Percentiles rank a stretch among this genome's conserved stretches.
Evolutionary conservation across 2,113 vertebrate species (phyloP).

Genomic region (Danio rerio): DNA sequence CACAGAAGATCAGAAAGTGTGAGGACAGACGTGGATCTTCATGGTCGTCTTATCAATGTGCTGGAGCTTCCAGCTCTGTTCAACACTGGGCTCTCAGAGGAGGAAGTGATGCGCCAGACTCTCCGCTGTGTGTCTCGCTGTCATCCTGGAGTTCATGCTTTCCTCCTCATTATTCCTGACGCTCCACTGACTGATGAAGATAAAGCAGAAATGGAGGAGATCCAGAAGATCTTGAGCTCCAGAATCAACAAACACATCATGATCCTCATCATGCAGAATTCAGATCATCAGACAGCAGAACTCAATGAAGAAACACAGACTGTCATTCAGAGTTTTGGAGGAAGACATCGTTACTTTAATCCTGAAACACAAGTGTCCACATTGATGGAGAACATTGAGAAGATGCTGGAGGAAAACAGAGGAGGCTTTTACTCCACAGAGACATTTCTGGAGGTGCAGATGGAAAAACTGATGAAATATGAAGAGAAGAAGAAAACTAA

Average conservation of each 20-base stretch:
- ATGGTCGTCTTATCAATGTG: neutral
- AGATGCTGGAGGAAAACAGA: neutral
- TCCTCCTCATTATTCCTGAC: constrained; percentile 36
- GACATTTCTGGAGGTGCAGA: constrained; percentile 7
- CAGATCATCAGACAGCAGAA: constrained; percentile 12
- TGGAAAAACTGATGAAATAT: neutral
- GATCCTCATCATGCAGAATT: constrained; percentile 43
- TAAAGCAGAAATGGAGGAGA: constrained; percentile 38
- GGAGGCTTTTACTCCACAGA: neutral
- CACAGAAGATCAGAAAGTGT: neutral
- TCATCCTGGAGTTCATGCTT: constrained; percentile 53
- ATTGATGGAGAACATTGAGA: neutral
- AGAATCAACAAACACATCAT: constrained; percentile 24
- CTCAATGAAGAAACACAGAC: neutral
- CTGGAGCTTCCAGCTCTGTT: constrained; percentile 49
- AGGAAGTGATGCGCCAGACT: constrained; percentile 41
- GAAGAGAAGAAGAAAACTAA: neutral
- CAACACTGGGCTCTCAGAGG: constrained; percentile 33
- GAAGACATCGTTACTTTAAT: neutral
- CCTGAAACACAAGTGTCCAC: neutral
- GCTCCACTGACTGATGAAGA: constrained; percentile 49
- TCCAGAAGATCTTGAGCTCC: constrained; percentile 39
- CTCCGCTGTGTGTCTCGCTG: constrained; percentile 47
- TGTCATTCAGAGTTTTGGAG: constrained; percentile 15
- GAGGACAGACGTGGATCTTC: constrained; percentile 19